A percentile compares a stretch with the other conserved stretches of the same genome.
Evolutionary conservation across 1,140 invertebrate genomes (phyloP).

Genomic region (Anagrus nilaparvatae): DNA sequence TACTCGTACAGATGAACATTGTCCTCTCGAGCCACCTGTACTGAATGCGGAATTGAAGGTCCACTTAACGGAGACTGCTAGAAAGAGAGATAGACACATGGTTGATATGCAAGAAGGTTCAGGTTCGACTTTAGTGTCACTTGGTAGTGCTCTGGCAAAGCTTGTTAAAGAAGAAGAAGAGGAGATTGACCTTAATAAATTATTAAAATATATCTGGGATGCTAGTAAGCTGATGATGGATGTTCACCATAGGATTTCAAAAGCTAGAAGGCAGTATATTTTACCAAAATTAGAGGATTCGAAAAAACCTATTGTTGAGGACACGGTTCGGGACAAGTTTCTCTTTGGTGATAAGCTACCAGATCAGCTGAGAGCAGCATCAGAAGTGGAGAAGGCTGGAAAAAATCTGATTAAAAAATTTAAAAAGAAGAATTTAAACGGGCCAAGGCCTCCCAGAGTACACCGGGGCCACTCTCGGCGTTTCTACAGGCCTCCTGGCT

Average conservation of each 20-base stretch:
- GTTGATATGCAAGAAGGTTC: slow-evolving; percentile 1
- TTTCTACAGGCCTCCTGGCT: too few relatives aligned
- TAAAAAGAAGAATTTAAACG: too few relatives aligned
- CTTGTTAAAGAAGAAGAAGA: slow-evolving; percentile 2
- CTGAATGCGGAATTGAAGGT: slow-evolving; percentile 11
- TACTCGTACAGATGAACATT: slow-evolving; percentile 9
- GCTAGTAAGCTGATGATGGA: not conserved
- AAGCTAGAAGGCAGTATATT: not conserved
- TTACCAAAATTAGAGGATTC: not conserved
- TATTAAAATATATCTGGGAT: not conserved
- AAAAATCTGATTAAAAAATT: too few relatives aligned
- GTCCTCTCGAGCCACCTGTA: slow-evolving; percentile 4
- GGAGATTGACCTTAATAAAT: not conserved
- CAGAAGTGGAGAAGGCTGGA: too few relatives aligned
- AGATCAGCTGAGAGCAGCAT: too few relatives aligned
- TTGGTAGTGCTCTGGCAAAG: slow-evolving; percentile 3
- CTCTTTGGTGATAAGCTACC: too few relatives aligned
- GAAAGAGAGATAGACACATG: slow-evolving; percentile 10
- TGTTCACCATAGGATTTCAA: not conserved
- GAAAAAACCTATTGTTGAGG: too few relatives aligned
- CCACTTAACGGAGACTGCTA: slow-evolving; percentile 6
- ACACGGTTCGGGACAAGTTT: too few relatives aligned
- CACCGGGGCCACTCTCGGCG: too few relatives aligned
- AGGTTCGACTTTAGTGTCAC: slow-evolving; percentile 4
- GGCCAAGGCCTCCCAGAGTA: too few relatives aligned